phyloP scores from a whole-genome alignment of 2,113 vertebrate species.

The Gymnorhina tibicen region DNA sequence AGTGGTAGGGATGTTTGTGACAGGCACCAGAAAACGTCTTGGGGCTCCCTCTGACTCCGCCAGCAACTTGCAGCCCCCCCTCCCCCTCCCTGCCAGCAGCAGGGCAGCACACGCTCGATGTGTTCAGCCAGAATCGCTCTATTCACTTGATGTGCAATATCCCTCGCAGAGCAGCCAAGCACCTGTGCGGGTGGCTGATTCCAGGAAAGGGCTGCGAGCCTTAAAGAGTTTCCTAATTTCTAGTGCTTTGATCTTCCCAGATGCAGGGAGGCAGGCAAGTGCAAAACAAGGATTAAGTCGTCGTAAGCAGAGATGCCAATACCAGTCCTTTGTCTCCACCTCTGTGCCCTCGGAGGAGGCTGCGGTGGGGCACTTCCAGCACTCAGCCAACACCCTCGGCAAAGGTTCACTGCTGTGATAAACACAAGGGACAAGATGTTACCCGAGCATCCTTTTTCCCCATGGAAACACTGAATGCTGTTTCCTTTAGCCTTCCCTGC shows the following conservation, averaged over 20 bases:
- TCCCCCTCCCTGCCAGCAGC: not conserved
- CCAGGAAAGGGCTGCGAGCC: not conserved
- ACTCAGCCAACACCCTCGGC: not conserved
- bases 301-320: not conserved
- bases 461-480: not conserved
- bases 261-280: not conserved
- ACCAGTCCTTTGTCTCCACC: not conserved
- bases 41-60: not conserved
- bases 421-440: not conserved
- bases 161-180: not conserved
- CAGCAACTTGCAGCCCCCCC: not conserved
- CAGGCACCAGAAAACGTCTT: fast-evolving
- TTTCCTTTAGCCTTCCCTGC: not conserved
- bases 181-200: not conserved
- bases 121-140: not conserved
- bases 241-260: not conserved
- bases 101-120: not conserved
- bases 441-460: not conserved
- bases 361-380: not conserved
- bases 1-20: not conserved
- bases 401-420: not conserved
- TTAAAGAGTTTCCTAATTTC: not conserved
- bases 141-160: not conserved
- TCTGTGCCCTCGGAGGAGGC: not conserved
- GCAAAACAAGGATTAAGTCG: not conserved